A percentile compares a stretch with the other conserved stretches of the same genome.
Evolutionary conservation across 2,797 vertebrate genomes (phyloP).

Genomic region (Apogon talboti): DNA sequence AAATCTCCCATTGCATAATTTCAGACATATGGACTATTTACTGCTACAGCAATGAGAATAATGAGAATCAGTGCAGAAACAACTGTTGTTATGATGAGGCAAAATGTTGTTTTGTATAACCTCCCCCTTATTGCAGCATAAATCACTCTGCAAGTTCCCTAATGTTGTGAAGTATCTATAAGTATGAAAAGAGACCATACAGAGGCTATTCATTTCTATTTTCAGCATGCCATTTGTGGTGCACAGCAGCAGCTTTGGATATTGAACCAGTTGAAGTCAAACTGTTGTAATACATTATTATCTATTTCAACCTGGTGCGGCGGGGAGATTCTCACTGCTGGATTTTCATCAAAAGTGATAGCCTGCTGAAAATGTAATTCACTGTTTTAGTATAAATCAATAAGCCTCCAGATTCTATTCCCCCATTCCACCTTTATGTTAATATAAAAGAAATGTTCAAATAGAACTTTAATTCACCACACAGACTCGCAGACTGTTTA

Average conservation of each 20-base stretch:
- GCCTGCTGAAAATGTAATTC: constrained; percentile 81
- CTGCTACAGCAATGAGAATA: constrained; percentile 7
- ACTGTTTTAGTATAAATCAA: constrained; percentile 83
- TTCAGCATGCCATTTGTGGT: constrained; percentile 72
- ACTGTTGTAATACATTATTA: constrained; percentile 81
- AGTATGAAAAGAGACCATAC: constrained; percentile 47
- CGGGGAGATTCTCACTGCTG: constrained; percentile 73
- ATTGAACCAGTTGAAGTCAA: constrained; percentile 77
- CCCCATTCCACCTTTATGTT: constrained; percentile 78
- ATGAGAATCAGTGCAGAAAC: constrained; percentile 35
- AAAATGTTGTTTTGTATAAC: constrained; percentile 39
- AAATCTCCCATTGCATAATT: constrained; percentile 20
- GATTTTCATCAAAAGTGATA: constrained; percentile 78
- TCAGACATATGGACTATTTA: constrained; percentile 10
- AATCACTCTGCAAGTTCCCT: constrained; percentile 46
- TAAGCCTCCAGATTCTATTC: constrained; percentile 74
- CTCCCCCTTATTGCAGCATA: constrained; percentile 36
- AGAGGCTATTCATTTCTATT: constrained; percentile 73
- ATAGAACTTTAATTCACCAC: constrained; percentile 77
- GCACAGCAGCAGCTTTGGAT: constrained; percentile 75
- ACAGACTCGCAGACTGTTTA: constrained; percentile 71
- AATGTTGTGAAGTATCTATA: constrained; percentile 46
- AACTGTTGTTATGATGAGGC: constrained; percentile 35
- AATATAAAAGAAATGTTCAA: constrained; percentile 78
- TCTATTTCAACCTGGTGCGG: constrained; percentile 71